Conservation (phyloP, 2,888 invertebrate species). For the Napeogenes sylphis region DNA sequence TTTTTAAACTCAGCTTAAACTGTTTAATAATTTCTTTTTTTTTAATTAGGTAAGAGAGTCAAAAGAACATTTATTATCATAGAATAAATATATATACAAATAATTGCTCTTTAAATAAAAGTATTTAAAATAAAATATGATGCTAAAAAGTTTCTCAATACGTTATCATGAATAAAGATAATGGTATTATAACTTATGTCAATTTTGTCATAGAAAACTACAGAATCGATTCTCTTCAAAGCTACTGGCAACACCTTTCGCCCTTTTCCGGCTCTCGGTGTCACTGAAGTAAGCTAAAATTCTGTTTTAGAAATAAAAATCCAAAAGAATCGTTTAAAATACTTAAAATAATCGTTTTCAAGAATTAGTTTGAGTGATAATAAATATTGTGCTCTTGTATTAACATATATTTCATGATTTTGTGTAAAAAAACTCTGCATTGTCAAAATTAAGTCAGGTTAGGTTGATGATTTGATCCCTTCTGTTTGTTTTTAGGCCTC, state of each 20-base stretch:
- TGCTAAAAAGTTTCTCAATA: too few species aligned
- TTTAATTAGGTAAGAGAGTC: too few species aligned
- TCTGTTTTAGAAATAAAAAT: slow-evolving; percentile 54
- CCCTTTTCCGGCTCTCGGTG: slow-evolving; percentile 70
- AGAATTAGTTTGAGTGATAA: slow-evolving; percentile 29
- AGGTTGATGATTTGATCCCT: slow-evolving; percentile 38
- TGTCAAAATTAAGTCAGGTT: slow-evolving; percentile 55
- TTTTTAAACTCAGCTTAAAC: too few species aligned
- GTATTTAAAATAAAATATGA: too few species aligned
- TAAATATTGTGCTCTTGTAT: slow-evolving; percentile 31
- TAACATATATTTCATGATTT: slow-evolving; percentile 45
- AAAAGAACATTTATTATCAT: too few species aligned
- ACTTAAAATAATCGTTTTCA: slow-evolving; percentile 28
- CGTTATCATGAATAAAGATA: too few species aligned
- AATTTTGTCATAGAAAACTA: neutral
- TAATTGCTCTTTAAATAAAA: too few species aligned
- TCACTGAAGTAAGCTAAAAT: slow-evolving; percentile 69
- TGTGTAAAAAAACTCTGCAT: slow-evolving; percentile 38
- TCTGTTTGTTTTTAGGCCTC: slow-evolving; percentile 72
- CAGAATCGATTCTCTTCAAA: slow-evolving; percentile 17
- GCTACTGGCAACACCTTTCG: slow-evolving; percentile 40
- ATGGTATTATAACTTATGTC: neutral
- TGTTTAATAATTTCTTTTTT: too few species aligned
- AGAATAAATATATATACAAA: too few species aligned
- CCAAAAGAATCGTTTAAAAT: slow-evolving; percentile 51